Base-by-base conservation (phyloP, 2,888 invertebrate genomes). In the Parnassius glacialis region DNA sequence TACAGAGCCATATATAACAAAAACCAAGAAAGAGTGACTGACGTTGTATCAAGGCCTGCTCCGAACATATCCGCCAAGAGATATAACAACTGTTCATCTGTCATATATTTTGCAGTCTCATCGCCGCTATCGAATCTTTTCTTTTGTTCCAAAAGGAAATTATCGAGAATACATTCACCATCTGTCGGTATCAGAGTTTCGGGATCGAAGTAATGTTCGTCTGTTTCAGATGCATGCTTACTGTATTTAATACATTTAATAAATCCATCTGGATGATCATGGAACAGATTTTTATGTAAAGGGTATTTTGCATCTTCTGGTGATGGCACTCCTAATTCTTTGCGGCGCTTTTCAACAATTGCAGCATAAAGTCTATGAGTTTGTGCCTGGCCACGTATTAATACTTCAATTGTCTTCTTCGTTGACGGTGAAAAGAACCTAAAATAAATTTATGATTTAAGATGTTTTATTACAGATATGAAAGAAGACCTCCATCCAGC, bases 21-120 rank as follows among this genome's bases (percentile, higher is more conserved):
- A 73, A 96, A 95, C 97, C 97, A 97, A 43, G 95, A 92, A 43
- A 97, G 76, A 0, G 97, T 96, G 0, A 95, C 94, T 61, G 96
- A 84, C 0, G 96, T 95, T 0, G 97, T 97, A 73, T 97, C 97
- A 57, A 96, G 92, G 5, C 97, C 96, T 12, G 97, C 97, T 0
- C 97, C 97, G 75, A 96, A 96, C 75, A 97, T 89, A 82, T 97
- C 97, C 3, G 95, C 95, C 64, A 97, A 78, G 42, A 97, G 87
- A 79, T 95, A 96, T 69, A 94, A 85, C 74, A 96, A 87, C 76
- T 97, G 97, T 59, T 93, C 92, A 68, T 93, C 92, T 13, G 90
- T 93, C 75, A 94, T 94, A 69, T 92, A 93, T 58, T 80, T 78
- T n/a, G 87, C 83, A 5, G 80, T 76, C 9, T 85, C 87, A 52